Percentiles rank a stretch among this genome's conserved stretches.
Conservation (phyloP, 2,888 invertebrate species). For the Pristionchus mayeri region DNA sequence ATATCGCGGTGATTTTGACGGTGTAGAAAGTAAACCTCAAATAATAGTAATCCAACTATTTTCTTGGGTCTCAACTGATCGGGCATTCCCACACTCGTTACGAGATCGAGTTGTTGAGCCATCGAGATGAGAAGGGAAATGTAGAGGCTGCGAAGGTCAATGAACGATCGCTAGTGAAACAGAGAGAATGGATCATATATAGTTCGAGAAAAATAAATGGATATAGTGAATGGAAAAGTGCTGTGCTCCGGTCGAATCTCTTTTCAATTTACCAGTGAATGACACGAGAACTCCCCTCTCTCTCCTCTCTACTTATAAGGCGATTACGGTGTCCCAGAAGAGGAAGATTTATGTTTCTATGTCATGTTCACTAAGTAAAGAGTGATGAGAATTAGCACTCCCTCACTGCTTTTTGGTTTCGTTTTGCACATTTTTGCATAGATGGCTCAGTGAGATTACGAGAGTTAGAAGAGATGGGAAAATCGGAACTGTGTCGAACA, state of each 20-base stretch:
- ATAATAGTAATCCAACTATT: neutral
- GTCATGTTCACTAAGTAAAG: conserved; percentile 10
- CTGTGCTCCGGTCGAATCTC: neutral
- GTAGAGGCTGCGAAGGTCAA: neutral
- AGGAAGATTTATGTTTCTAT: conserved; percentile 14
- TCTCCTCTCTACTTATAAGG: conserved; percentile 8
- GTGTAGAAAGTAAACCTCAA: conserved; percentile 11
- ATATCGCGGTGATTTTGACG: neutral
- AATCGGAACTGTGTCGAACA: neutral
- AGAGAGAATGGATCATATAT: neutral
- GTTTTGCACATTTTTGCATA: neutral
- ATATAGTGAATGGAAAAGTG: neutral
- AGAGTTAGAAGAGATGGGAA: neutral
- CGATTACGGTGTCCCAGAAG: conserved; percentile 15
- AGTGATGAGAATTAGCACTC: neutral
- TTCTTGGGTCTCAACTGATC: neutral
- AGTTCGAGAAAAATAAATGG: neutral
- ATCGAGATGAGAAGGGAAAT: neutral
- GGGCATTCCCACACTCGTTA: conserved; percentile 28
- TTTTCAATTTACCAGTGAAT: neutral
- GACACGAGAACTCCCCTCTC: neutral
- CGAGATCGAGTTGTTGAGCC: neutral
- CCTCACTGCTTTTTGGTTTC: neutral
- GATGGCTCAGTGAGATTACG: neutral
- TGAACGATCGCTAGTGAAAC: neutral